Base-by-base conservation (phyloP, 1,140 invertebrate genomes). In the Macrobrachium rosenbergii region DNA sequence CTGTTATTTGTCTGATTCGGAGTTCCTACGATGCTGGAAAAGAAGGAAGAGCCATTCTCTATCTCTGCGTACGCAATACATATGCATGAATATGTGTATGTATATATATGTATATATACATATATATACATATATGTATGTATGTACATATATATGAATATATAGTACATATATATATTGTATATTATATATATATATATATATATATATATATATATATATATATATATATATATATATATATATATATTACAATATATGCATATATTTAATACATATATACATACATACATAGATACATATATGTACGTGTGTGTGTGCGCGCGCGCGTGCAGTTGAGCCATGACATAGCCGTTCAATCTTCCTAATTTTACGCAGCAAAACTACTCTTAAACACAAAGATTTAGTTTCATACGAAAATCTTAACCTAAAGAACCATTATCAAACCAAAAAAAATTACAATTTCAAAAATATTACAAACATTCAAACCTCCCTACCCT, bases 131-230 rank as follows among this genome's bases (percentile, higher is more conserved):
- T 76, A 76, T 43, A 77, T 77, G 58, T 77, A 77, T 77, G 58
- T 77, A 77, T 77, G 58, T 77, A 77, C 58, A 77, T 77, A 77
- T 77, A 77, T 77, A 77, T n/a, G 58, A 77, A n/a, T n/a, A n/a
- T n/a, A n/a, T n/a, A n/a, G n/a, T 52, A 77, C n/a, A 77, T 52
- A 77, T 77, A 77, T 77, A 77, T 77, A 77, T n/a, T 52, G 45
- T 76, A 76, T 76, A 16, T 76, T 52, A 43, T 52, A 52, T 43
- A 37, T 28, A 43, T 76, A 37, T 43, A 43, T 43, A 76, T 16
- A 76, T 76, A 43, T 43, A 76, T 76, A 76, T 43, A 76, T 76
- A 76, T 76, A 16, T 52, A 43, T 76, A 69, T 52, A 43, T 76
- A 76, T 76, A 16, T 76, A 76, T 76, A 43, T 76, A 76, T 52